Percentiles rank a stretch among this genome's conserved stretches.
Conservation (phyloP, 1,140 invertebrate genomes). For the Temnothorax longispinosus region DNA sequence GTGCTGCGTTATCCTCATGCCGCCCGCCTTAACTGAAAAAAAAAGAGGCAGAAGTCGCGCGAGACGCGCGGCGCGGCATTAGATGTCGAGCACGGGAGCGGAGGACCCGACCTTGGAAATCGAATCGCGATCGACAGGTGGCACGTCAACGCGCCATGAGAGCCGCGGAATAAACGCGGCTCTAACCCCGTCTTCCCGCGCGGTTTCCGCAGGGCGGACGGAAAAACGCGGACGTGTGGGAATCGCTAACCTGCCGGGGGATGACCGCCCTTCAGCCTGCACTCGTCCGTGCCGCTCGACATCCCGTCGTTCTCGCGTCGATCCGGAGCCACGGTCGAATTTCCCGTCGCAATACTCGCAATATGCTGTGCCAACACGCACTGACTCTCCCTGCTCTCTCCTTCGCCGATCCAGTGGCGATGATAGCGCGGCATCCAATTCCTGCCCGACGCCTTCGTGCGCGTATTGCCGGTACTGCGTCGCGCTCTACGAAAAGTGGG, state of each 20-base stretch:
- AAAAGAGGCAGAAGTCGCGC: constrained; percentile 58
- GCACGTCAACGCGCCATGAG: background rate
- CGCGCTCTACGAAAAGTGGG: too few relatives aligned
- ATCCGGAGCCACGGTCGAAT: background rate
- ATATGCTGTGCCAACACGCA: constrained; percentile 13
- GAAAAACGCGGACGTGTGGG: background rate
- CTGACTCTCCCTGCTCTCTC: background rate
- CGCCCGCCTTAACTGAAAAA: constrained; percentile 93
- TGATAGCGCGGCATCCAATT: constrained; percentile 2
- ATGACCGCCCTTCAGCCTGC: constrained; percentile 92
- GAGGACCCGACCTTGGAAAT: constrained; percentile 63
- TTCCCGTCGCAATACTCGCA: constrained; percentile 16
- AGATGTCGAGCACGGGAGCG: background rate
- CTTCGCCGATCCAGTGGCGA: constrained; percentile 17
- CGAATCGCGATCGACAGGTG: constrained; percentile 56
- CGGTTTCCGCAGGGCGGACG: background rate
- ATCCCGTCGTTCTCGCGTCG: constrained; percentile 79
- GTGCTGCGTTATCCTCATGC: constrained; percentile 96
- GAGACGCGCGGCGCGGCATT: constrained; percentile 7
- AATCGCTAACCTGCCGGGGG: constrained; percentile 90
- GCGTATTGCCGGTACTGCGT: background rate
- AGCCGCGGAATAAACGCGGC: constrained; percentile 16
- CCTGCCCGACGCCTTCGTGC: background rate
- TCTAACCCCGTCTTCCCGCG: constrained; percentile 40
- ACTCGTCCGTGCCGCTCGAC: constrained; percentile 87